Base-by-base conservation (phyloP, 2,888 invertebrate genomes). In the Caenorhabditis zanzibari region DNA sequence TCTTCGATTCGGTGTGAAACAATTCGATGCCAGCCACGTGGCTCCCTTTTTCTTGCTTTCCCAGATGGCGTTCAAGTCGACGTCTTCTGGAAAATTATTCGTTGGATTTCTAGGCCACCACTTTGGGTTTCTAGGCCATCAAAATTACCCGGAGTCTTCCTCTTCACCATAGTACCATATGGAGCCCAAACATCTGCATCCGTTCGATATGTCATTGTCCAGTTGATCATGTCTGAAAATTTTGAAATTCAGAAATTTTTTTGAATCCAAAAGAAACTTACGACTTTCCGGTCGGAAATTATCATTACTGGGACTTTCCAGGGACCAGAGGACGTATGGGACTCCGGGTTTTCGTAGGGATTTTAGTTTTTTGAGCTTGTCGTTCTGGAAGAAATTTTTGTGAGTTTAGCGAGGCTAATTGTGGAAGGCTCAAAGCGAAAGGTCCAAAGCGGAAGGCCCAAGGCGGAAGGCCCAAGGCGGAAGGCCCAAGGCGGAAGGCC, bases 161-260 rank as follows among this genome's bases (percentile, higher is more conserved):
- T 22, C 41, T 71, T 80, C 14, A 80, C 79, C 24, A 88, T 69
- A 1, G 41, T 49, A 7, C 86, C 88, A 58, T 88, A 88, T 0
- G 88, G 88, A 41, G 83, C 71, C 69, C 72, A 84, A 0, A 88
- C 44, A 38, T 88, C 88, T 1, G 88, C 76, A 58, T 86, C 88
- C 6, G 66, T 81, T 35, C 88, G 64, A 52, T 84, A 86, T 1
- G 88, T 86, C 88, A 88, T 88, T 14, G 88, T 88, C 88, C 88
- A 88, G 61, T 88, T 88, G 14, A 88, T 82, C 16, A 85, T 69
- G 41, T 86, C 88, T 88, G 52, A 38, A 86, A 68, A 16, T 68
- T 52, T 35, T 19, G 26, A 44, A 47, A 9, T 38, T 22, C 16
- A 12, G 22, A 56, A 47, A 35, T 9, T 5, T n/a, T n/a, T n/a